phyloP scores from a whole-genome alignment of 2,888 invertebrate genomes.

The Zygogramma bicolorata region DNA sequence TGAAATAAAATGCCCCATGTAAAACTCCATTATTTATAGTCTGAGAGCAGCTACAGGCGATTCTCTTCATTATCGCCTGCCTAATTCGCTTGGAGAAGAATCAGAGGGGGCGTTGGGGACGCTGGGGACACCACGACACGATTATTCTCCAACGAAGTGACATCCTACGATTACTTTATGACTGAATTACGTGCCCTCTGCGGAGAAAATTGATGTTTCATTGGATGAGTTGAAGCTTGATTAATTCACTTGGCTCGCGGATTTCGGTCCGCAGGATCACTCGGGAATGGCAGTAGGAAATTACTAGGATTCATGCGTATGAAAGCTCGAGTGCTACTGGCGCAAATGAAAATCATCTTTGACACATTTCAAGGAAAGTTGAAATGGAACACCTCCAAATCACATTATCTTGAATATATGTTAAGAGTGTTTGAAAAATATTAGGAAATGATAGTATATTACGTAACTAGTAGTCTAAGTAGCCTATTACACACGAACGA shows the following conservation, averaged over 20 bases:
- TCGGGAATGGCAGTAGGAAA: neutral
- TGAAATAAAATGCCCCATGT: conserved; percentile 5
- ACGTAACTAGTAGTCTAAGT: no score
- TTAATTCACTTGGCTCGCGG: neutral
- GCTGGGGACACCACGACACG: neutral
- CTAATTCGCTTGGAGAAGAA: neutral
- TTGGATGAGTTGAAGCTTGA: neutral
- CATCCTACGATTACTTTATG: conserved; percentile 1
- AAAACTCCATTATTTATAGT: conserved; percentile 5
- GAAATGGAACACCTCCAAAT: no score
- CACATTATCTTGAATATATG: no score
- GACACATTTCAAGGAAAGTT: no score
- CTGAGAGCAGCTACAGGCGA: neutral
- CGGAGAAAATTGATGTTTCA: conserved; percentile 3
- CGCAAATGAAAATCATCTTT: no score
- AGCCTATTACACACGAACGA: no score
- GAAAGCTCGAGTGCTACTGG: no score
- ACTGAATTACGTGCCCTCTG: conserved; percentile 6
- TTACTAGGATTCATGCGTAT: no score
- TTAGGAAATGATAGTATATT: no score
- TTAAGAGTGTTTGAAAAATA: no score
- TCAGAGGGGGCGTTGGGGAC: neutral
- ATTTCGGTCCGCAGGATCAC: neutral
- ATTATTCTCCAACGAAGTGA: conserved; percentile 1
- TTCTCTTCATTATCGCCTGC: conserved; percentile 2